Percentiles rank a stretch among this genome's conserved stretches.
Conservation (phyloP, 1,140 invertebrate genomes). For the Leguminivora glycinivorella region DNA sequence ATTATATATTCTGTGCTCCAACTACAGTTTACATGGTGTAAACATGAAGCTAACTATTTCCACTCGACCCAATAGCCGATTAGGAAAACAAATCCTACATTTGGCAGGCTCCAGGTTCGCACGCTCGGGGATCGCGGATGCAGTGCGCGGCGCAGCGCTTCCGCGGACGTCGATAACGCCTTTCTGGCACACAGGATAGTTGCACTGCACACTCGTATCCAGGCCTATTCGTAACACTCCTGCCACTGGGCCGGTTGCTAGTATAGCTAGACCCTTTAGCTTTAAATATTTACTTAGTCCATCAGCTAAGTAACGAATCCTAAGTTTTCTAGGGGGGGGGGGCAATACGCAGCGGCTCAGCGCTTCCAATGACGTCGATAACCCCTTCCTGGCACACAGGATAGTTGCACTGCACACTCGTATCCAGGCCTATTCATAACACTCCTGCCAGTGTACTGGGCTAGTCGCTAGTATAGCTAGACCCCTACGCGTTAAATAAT, state of each 20-base stretch:
- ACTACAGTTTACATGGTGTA: not conserved
- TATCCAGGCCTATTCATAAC: not conserved
- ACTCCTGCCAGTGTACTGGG: not conserved
- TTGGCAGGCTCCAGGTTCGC: not conserved
- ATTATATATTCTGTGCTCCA: no score
- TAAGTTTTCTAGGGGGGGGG: no score
- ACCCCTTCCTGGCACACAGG: not conserved
- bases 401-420: not conserved
- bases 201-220: not conserved
- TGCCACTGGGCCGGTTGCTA: not conserved
- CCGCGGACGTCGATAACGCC: conserved; percentile 5
- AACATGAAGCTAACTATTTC: not conserved
- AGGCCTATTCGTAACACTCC: not conserved
- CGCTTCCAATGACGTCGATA: not conserved
- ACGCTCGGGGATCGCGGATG: not conserved
- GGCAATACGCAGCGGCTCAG: no score
- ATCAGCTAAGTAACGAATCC: no score
- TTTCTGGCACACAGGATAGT: not conserved
- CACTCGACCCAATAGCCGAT: not conserved
- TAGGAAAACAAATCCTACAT: not conserved
- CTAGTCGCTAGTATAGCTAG: not conserved
- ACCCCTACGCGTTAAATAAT: not conserved
- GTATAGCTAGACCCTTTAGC: not conserved
- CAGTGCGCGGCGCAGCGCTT: conserved; percentile 7
- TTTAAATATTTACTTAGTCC: no score